Percentiles rank a stretch among this genome's conserved stretches.
These are phyloP conservation scores for Arremon brunneinucha DNA, from an alignment of 2,797 vertebrate genomes.

Conservation along the genomic window DNA sequence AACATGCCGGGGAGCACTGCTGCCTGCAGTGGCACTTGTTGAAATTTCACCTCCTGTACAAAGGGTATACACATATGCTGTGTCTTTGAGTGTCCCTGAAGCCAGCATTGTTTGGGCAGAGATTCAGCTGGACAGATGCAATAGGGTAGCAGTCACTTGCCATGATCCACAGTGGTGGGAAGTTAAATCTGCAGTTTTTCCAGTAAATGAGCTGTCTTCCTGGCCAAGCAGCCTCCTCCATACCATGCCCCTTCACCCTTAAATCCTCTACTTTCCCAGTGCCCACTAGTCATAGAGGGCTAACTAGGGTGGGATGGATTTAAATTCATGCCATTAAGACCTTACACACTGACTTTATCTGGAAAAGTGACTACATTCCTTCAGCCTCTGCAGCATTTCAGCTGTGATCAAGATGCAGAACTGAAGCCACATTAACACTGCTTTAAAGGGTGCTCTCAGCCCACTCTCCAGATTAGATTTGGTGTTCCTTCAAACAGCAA, in stretches of 20 bases:
- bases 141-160: not conserved
- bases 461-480: not conserved
- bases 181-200: not conserved
- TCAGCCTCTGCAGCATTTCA: not conserved
- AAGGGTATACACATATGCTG: accelerated
- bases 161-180: not conserved
- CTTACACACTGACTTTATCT: not conserved
- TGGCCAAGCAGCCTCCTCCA: not conserved
- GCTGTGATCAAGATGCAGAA: not conserved
- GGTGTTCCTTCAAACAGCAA: not conserved
- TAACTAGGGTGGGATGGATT: not conserved
- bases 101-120: not conserved
- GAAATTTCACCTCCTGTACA: not conserved
- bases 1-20: not conserved
- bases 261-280: not conserved
- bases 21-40: not conserved
- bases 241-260: not conserved
- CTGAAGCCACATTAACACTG: not conserved
- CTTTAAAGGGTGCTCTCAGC: not conserved
- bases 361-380: not conserved
- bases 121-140: not conserved
- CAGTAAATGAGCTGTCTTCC: not conserved
- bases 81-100: not conserved
- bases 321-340: not conserved
- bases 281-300: too few species aligned